These are phyloP conservation scores for Zhuqinia jingwanae DNA, from an alignment of 2,888 invertebrate species.

Conservation along the genomic window DNA sequence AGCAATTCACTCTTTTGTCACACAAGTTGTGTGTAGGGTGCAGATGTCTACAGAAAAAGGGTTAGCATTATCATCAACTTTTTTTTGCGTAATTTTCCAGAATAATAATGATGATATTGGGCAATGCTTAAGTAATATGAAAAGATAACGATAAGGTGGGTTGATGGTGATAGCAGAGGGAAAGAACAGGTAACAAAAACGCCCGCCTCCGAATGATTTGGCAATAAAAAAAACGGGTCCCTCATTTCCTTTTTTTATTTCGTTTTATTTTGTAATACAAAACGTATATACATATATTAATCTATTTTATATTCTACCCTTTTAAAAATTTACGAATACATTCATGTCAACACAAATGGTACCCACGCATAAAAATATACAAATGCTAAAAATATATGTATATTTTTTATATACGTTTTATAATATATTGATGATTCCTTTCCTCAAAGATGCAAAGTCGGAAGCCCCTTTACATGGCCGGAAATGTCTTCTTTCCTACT, in stretches of 20 bases:
- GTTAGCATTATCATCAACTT: too few species aligned
- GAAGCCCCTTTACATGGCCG: neutral
- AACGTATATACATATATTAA: conserved; percentile 27
- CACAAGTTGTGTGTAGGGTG: neutral
- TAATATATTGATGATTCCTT: too few species aligned
- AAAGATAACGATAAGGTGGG: neutral
- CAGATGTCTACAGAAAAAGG: neutral
- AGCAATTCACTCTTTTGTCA: neutral
- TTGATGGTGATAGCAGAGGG: too few species aligned
- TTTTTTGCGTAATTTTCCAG: too few species aligned
- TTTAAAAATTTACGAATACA: neutral
- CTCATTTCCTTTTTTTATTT: conserved; percentile 8
- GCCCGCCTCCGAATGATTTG: conserved; percentile 29
- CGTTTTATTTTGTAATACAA: conserved; percentile 4
- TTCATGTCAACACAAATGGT: too few species aligned
- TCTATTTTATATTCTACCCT: conserved; percentile 17
- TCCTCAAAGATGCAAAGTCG: neutral
- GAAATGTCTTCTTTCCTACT: neutral
- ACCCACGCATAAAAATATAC: neutral
- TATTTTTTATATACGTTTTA: too few species aligned
- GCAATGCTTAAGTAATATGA: too few species aligned
- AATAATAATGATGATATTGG: too few species aligned
- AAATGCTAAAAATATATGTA: too few species aligned
- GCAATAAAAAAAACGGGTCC: conserved; percentile 24
- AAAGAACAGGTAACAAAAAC: too few species aligned